Evolutionary conservation across 2,888 invertebrate genomes (phyloP).

Genomic region (Rhagium mordax): DNA sequence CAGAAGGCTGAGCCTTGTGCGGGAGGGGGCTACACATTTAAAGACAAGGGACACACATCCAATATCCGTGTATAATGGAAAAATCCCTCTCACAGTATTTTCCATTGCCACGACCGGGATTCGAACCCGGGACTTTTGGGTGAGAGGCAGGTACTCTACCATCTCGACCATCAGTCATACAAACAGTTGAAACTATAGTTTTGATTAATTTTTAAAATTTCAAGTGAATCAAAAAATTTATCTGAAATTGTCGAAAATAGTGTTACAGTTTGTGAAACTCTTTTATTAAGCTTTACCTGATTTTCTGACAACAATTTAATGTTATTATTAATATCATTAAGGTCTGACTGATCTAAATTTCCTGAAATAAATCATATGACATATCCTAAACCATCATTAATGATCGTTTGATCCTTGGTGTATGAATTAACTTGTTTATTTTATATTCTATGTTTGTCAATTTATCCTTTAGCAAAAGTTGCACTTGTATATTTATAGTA

Average conservation of each 20-base stretch:
- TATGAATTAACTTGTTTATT: not conserved
- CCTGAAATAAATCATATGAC: not conserved
- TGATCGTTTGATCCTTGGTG: not conserved
- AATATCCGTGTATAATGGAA: no score
- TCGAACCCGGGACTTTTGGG: no score
- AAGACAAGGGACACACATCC: no score
- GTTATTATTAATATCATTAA: not conserved
- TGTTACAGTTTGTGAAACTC: not conserved
- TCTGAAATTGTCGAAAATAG: not conserved
- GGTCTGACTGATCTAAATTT: not conserved
- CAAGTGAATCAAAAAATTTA: not conserved
- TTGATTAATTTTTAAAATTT: not conserved
- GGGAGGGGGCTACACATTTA: no score
- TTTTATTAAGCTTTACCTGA: not conserved
- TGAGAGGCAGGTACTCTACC: no score
- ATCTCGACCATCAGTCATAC: no score
- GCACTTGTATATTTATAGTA: not conserved
- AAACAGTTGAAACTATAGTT: no score
- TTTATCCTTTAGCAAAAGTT: not conserved
- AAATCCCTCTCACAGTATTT: no score
- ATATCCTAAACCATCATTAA: not conserved
- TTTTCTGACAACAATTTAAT: not conserved
- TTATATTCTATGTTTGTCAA: not conserved
- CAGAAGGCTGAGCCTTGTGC: no score
- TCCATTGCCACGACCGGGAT: no score